phyloP scores from a whole-genome alignment of 2,797 vertebrate genomes.

The Diceros bicornis region DNA sequence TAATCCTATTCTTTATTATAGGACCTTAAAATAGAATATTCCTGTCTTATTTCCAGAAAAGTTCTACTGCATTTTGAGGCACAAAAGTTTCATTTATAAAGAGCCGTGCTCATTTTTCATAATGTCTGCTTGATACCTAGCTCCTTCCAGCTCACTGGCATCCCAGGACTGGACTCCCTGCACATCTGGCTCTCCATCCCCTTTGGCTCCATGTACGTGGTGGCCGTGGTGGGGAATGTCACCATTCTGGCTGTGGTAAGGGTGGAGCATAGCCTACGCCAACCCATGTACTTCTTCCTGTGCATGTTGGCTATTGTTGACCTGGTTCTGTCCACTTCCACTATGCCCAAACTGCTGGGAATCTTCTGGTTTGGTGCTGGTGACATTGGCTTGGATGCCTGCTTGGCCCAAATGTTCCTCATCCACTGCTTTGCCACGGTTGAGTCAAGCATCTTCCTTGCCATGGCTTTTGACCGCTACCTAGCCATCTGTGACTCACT shows the following conservation, averaged over 20 bases:
- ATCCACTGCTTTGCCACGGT: constrained; percentile 29
- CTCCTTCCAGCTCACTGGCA: constrained; percentile 65
- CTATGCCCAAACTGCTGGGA: constrained; percentile 87
- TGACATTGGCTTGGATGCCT: constrained; percentile 78
- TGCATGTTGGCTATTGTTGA: constrained; percentile 88
- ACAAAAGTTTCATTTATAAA: background rate
- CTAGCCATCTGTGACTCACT: constrained; percentile 87
- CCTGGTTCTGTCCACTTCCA: constrained; percentile 86
- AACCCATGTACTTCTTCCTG: constrained; percentile 87
- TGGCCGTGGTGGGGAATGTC: constrained; percentile 75
- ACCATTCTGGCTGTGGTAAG: constrained; percentile 67
- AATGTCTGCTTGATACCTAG: constrained; percentile 68
- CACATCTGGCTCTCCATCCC: constrained; percentile 74
- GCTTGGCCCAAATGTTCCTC: constrained; percentile 88
- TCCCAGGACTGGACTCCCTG: constrained; percentile 72
- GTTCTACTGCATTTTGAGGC: background rate
- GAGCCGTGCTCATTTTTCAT: constrained; percentile 58
- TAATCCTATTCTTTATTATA: background rate
- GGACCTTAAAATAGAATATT: background rate
- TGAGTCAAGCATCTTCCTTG: constrained; percentile 81
- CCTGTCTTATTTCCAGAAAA: constrained; percentile 62
- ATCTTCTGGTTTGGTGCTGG: constrained; percentile 79
- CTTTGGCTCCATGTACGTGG: constrained; percentile 74
- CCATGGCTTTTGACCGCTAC: constrained; percentile 88
- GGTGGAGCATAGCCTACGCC: constrained; percentile 80